Conservation (phyloP, 2,113 vertebrate species). For the Tetrax tetrax region DNA sequence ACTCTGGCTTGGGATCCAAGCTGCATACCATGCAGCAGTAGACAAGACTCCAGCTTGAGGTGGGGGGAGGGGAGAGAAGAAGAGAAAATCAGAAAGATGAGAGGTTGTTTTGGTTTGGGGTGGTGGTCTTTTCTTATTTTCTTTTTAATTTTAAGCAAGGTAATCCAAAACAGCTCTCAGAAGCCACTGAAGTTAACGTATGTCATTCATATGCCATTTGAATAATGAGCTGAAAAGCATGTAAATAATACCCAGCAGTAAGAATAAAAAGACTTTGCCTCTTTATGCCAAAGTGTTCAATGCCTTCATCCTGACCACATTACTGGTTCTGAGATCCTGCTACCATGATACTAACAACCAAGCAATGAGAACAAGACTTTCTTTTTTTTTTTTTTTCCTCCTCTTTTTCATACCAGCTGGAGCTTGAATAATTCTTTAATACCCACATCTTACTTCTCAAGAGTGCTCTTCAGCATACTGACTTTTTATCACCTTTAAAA, state of each 20-base stretch:
- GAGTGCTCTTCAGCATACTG: slow-evolving; percentile 15
- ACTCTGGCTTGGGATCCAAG: not conserved
- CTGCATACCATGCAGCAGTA: not conserved
- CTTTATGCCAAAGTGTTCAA: not conserved
- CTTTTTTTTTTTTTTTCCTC: not conserved
- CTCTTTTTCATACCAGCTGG: slow-evolving; percentile 1
- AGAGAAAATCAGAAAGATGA: not conserved
- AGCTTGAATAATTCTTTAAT: slow-evolving; percentile 40
- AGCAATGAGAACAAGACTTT: slow-evolving; percentile 1
- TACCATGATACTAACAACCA: not conserved
- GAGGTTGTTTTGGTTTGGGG: not conserved
- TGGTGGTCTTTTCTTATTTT: not conserved
- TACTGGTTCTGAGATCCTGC: not conserved
- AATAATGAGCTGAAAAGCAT: not conserved
- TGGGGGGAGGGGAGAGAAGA: not conserved
- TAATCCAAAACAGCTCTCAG: not conserved
- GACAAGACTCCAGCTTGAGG: not conserved
- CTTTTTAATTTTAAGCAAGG: not conserved
- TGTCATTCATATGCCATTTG: not conserved
- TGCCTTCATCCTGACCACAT: not conserved
- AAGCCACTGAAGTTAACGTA: not conserved
- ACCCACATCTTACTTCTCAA: slow-evolving; percentile 22
- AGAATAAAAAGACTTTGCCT: not conserved
- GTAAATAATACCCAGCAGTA: not conserved
- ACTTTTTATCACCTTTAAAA: slow-evolving; percentile 60